phyloP scores from a whole-genome alignment of 1,140 invertebrate species.

The Platorchestia sp. region DNA sequence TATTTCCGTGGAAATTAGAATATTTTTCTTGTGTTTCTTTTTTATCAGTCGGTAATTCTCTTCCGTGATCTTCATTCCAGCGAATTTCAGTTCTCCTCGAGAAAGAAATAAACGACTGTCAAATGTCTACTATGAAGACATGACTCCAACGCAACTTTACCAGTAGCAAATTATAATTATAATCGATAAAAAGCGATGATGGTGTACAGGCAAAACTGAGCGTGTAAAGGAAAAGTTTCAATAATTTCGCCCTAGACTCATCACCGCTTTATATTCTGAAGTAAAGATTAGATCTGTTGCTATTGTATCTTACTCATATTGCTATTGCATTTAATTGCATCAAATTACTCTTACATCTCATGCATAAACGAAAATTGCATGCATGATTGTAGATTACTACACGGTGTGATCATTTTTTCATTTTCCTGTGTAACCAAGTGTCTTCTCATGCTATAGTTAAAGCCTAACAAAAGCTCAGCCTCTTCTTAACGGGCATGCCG shows the following conservation, averaged over 20 bases:
- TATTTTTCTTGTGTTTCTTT: no score
- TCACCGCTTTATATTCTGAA: background rate
- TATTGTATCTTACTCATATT: background rate
- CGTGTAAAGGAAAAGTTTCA: background rate
- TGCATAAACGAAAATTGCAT: background rate
- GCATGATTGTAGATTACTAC: background rate
- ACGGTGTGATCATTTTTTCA: background rate
- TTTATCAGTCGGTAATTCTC: no score
- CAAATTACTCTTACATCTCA: background rate
- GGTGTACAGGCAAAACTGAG: no score
- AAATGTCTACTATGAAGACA: no score
- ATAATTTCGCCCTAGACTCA: background rate
- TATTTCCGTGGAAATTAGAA: no score
- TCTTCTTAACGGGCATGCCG: background rate
- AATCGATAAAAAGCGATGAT: no score
- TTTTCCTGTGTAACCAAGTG: background rate
- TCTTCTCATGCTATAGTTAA: background rate
- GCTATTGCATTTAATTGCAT: no score
- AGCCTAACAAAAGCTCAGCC: background rate
- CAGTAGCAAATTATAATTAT: no score
- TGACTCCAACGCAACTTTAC: no score
- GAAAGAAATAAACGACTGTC: no score
- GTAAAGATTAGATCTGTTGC: background rate
- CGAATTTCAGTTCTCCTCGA: no score
- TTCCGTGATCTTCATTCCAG: no score